Evolutionary conservation across 2,113 vertebrate genomes (phyloP).

Genomic region (Calypte anna): DNA sequence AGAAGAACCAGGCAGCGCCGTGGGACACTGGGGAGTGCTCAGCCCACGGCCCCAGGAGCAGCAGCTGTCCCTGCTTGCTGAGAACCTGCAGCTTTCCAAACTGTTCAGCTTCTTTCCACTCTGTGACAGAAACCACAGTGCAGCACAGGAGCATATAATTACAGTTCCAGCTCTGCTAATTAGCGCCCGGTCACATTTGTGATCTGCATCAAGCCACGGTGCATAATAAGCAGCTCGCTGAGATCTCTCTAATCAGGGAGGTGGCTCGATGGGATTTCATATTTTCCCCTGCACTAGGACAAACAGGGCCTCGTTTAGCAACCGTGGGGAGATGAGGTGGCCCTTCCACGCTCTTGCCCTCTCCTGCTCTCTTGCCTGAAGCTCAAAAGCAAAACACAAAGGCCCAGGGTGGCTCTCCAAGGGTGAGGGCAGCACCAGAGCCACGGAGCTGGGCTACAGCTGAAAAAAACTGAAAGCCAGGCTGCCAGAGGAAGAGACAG

Average conservation of each 20-base stretch:
- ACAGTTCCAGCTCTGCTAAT: conserved; percentile 76
- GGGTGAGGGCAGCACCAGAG: neutral
- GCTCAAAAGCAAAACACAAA: conserved; percentile 24
- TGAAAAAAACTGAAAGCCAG: neutral
- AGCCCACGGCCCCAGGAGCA: rapidly evolving
- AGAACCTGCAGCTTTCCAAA: conserved; percentile 24
- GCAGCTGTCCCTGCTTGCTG: rapidly evolving
- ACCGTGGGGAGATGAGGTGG: neutral
- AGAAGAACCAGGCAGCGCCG: neutral
- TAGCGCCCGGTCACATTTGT: conserved; percentile 73
- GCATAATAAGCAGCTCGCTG: conserved; percentile 74
- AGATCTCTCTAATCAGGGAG: conserved; percentile 70
- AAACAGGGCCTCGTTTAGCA: conserved; percentile 56
- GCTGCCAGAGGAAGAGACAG: neutral
- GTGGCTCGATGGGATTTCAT: conserved; percentile 68
- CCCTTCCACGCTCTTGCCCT: neutral
- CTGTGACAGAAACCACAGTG: conserved; percentile 55
- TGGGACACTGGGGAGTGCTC: neutral
- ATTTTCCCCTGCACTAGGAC: conserved; percentile 58
- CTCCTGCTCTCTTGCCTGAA: neutral
- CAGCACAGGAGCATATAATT: conserved; percentile 74
- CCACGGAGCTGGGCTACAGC: neutral
- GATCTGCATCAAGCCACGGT: conserved; percentile 73
- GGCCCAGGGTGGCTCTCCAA: neutral
- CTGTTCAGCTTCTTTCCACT: conserved; percentile 54